Evolutionary conservation across 2,888 invertebrate species (phyloP), one percentile per base, ranked within the genome.

Genomic region (Sphaerophoria rueppellii): DNA sequence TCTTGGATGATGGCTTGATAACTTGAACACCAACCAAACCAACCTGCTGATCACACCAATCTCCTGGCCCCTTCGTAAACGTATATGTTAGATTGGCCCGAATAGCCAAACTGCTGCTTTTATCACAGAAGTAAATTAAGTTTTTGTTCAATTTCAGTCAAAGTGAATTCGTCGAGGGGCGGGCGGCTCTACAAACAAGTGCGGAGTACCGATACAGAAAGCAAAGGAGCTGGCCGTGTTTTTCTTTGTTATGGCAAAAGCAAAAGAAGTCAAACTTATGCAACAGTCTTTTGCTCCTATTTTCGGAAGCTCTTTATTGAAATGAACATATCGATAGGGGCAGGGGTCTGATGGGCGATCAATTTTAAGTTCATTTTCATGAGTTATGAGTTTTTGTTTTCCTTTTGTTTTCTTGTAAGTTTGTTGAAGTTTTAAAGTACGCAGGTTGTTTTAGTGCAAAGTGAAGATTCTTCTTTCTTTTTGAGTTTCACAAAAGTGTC

Each of bases 81-180:
- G 24, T 24, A 24, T 24, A 24, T 24, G 24, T 24, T 2, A 2
- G 24, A 2, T 9, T 12, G 4, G 16, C 4, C 37, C 60, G 12
- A 60, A 40, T 24, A 40, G 6, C 60, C 12, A 12, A 43, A 43
- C 43, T 24, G 24, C 40, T 7, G 43, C 43, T 63, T 46, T 48
- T 48, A 46, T 63, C 67, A 35, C 50, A 69, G 73, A 78, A 78
- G 78, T 78, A 82, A 82, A 79, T 78, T 79, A 78, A 79, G 79
- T 79, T 82, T 82, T 82, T 79, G 82, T 82, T 82, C 73, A 73
- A 78, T 82, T 82, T 82, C 81, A 77, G 77, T 82, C 81, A 82
- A 78, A 58, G 57, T 43, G 71, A 58, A 71, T 57, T 71, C 63
- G 71, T 55, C 16, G 34, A 69, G 65, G 54, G 12, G 14, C 11